These are phyloP conservation scores for Dascyllus trimaculatus DNA, from an alignment of 2,113 vertebrate species.

Conservation along the genomic window DNA sequence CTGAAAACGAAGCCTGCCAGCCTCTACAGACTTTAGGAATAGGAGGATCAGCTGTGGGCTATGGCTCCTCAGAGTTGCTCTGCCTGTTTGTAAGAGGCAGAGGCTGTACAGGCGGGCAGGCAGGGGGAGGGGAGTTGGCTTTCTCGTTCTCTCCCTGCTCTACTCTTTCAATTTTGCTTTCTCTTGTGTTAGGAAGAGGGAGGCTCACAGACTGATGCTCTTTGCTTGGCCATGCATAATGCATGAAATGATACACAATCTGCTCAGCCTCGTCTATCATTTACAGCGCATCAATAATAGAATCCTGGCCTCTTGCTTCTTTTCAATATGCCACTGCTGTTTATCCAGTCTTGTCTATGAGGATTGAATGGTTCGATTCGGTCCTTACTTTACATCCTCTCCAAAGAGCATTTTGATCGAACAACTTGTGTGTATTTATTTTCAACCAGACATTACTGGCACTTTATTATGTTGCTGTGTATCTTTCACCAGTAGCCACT, in stretches of 20 bases:
- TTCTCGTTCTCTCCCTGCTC: slow-evolving; percentile 32
- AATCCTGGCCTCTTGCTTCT: slow-evolving; percentile 70
- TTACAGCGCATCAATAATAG: slow-evolving; percentile 87
- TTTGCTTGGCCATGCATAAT: slow-evolving; percentile 82
- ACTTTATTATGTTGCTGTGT: background rate
- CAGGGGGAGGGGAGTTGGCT: slow-evolving; percentile 47
- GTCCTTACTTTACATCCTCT: background rate
- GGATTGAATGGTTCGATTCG: slow-evolving; percentile 26
- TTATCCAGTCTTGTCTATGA: slow-evolving; percentile 50
- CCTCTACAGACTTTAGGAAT: background rate
- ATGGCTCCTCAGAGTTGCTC: slow-evolving; percentile 20
- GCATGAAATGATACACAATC: slow-evolving; percentile 84
- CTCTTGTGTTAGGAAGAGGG: slow-evolving; percentile 46
- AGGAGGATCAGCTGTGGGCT: slow-evolving; percentile 29
- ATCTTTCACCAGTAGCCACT: slow-evolving; percentile 12
- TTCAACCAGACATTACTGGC: background rate
- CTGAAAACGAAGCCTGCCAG: background rate
- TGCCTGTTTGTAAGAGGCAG: slow-evolving; percentile 44
- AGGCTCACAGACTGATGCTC: slow-evolving; percentile 69
- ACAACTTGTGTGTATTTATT: background rate
- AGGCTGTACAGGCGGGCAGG: slow-evolving; percentile 23
- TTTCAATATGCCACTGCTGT: slow-evolving; percentile 63
- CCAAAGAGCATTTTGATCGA: background rate
- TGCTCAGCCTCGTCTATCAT: slow-evolving; percentile 86
- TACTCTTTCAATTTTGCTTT: slow-evolving; percentile 59